These are phyloP conservation scores for Phortica variegata DNA, from an alignment of 1,140 invertebrate species.

Conservation along the genomic window DNA sequence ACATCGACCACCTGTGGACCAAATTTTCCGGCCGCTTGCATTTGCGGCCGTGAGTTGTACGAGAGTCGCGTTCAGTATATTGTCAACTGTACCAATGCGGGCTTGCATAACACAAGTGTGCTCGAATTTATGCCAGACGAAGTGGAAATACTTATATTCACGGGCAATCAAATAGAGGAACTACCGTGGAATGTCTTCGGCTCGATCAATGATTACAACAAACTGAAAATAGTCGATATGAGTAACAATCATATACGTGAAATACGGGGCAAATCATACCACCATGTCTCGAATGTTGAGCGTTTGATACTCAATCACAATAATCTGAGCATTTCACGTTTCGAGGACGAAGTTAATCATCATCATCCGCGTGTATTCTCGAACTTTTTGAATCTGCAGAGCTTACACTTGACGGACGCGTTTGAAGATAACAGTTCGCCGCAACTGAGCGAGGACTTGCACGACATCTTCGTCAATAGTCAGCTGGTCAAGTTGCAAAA, in stretches of 20 bases:
- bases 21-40: constrained; percentile 60
- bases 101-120: constrained; percentile 63
- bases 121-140: constrained; percentile 66
- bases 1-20: constrained; percentile 56
- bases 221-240: constrained; percentile 73
- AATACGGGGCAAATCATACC: constrained; percentile 76
- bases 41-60: constrained; percentile 61
- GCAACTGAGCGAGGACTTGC: constrained; percentile 66
- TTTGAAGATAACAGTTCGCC: constrained; percentile 70
- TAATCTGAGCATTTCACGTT: constrained; percentile 64
- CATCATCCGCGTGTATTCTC: constrained; percentile 76
- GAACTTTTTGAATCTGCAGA: constrained; percentile 72
- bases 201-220: constrained; percentile 61
- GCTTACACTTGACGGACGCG: constrained; percentile 74
- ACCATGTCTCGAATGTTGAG: constrained; percentile 71
- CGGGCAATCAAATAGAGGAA: constrained; percentile 67
- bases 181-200: constrained; percentile 76
- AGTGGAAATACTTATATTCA: constrained; percentile 73
- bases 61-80: constrained; percentile 62
- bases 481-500: constrained; percentile 69
- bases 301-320: constrained; percentile 77
- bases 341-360: constrained; percentile 62
- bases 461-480: constrained; percentile 73
- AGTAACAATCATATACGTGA: constrained; percentile 73
- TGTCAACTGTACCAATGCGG: constrained; percentile 72